Evolutionary conservation across 2,888 invertebrate species (phyloP), one percentile per base, ranked within the genome.

Genomic region (Eilema depressum): DNA sequence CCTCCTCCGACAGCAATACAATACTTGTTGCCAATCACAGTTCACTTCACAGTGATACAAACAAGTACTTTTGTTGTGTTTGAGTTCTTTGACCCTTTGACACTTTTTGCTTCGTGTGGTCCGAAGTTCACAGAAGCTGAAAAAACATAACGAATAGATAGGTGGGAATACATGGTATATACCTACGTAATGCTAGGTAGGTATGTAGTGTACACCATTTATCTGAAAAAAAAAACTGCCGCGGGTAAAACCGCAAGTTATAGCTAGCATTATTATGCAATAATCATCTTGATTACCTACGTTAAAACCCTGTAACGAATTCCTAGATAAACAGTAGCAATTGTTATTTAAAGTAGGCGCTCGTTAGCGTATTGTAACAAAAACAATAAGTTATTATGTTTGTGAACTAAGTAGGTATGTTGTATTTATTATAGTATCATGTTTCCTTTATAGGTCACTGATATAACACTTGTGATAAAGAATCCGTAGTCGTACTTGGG

Each of bases 391-490:
- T 63, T 37, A 7, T 63, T 63, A 25, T 63, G 14, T 25, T 25
- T 3, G 2, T 17, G 37, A 12, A 37, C 14, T 11, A n/a, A n/a
- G n/a, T n/a, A n/a, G n/a, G 2, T 37, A 11, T 63, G 4, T 61
- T 30, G 12, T 63, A 10, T 37, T n/a, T 63, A 37, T 37, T 63
- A 37, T 37, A 2, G 4, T 25, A 12, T 17, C 25, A 25, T 37
- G 17, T 37, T 63, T 63, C 37, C 37, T 23, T 63, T 25, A 63
- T 37, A 37, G 37, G 62, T 63, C 62, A 17, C 17, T 63, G 60
- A 28, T 60, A 60, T 60, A 26, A 37, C 14, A 37, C 17, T 25
- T 26, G 25, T 59, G 62, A 63, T 63, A 37, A 62, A 37, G 10
- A 37, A 25, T 63, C 37, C 37, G 63, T 26, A 28, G 17, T 25